phyloP scores from a whole-genome alignment of 2,888 invertebrate species.

The Polydrusus pterygomalis region DNA sequence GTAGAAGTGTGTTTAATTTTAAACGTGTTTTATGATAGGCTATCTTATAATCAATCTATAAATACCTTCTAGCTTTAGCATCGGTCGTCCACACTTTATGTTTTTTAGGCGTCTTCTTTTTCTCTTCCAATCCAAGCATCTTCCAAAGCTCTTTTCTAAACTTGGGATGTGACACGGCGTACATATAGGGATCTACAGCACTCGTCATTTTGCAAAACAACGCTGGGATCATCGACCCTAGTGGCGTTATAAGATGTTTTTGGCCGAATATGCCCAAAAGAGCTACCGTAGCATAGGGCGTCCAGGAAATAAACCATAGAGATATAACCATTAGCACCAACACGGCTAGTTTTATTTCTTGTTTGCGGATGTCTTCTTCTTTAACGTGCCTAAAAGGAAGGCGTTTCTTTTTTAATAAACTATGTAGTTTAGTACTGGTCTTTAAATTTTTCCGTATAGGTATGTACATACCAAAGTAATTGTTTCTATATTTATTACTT shows the following conservation, averaged over 20 bases:
- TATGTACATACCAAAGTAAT: no score
- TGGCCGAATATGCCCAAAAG: conserved; percentile 82
- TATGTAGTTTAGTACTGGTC: no score
- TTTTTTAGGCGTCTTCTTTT: background rate
- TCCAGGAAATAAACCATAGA: conserved; percentile 88
- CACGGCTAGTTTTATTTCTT: conserved; percentile 82
- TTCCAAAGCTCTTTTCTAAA: conserved; percentile 77
- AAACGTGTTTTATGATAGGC: no score
- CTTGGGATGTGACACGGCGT: conserved; percentile 86
- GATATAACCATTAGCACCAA: conserved; percentile 82
- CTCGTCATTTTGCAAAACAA: conserved; percentile 88
- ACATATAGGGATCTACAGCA: conserved; percentile 87
- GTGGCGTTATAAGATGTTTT: conserved; percentile 79
- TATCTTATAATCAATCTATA: no score
- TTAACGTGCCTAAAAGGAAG: conserved; percentile 73
- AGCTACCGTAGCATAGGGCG: conserved; percentile 86
- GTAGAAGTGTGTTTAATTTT: no score
- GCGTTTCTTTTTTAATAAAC: no score
- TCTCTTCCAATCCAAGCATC: conserved; percentile 30
- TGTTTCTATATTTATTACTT: no score
- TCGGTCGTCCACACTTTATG: conserved; percentile 40
- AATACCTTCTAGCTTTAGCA: background rate
- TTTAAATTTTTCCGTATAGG: no score
- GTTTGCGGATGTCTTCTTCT: conserved; percentile 79
- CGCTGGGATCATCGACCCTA: conserved; percentile 85